These are phyloP conservation scores for Saimiri boliviensis DNA, from an alignment of 2,113 vertebrate genomes.

Conservation along the genomic window DNA sequence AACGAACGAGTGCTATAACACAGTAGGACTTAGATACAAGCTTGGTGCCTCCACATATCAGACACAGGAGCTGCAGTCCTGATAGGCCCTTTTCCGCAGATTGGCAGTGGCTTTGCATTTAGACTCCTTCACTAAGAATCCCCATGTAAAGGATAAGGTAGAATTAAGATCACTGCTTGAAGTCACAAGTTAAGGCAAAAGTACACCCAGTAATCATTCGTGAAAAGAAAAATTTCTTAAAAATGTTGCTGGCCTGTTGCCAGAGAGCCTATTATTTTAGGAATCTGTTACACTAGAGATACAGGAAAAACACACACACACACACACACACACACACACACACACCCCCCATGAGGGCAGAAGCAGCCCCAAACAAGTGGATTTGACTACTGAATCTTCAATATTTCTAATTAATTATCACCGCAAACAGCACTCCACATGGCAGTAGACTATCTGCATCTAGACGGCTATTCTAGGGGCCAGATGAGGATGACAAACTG, in stretches of 20 bases:
- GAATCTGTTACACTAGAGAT: neutral
- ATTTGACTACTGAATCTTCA: neutral
- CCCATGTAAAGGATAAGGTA: neutral
- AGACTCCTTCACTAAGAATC: neutral
- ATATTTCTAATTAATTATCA: neutral
- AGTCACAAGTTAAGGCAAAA: neutral
- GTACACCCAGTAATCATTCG: neutral
- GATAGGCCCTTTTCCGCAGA: neutral
- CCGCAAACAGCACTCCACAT: neutral
- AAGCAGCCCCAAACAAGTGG: neutral
- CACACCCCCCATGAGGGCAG: neutral
- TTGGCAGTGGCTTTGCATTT: neutral
- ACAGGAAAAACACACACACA: neutral
- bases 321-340: neutral
- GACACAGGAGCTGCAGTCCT: neutral
- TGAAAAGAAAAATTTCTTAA: constrained; percentile 34
- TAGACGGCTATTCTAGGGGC: neutral
- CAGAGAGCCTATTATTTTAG: neutral
- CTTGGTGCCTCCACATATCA: neutral
- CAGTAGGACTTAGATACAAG: neutral
- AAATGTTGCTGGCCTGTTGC: constrained; percentile 3
- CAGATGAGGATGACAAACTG: neutral
- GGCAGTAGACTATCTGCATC: neutral
- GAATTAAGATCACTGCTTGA: constrained; percentile 25
- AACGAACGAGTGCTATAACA: neutral